Percentiles rank a stretch among this genome's conserved stretches.
These are phyloP conservation scores for Rhinolophus sinicus DNA, from an alignment of 2,113 vertebrate species.

Conservation along the genomic window DNA sequence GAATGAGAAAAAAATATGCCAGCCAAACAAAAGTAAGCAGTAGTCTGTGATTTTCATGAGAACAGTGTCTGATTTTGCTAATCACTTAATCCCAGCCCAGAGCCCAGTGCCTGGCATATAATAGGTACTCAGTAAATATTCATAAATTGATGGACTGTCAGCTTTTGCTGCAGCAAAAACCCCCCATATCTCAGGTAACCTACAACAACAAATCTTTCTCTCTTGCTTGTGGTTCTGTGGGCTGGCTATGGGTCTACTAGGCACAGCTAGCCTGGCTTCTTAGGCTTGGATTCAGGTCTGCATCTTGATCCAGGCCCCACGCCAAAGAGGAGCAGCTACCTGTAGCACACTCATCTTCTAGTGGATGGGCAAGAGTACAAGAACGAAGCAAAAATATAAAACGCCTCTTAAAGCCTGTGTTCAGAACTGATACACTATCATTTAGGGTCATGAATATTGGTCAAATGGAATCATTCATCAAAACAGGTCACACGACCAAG, in stretches of 20 bases:
- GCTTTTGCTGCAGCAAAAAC: neutral
- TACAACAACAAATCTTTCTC: neutral
- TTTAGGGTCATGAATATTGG: neutral
- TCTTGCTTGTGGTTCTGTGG: neutral
- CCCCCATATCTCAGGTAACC: neutral
- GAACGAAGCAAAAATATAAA: neutral
- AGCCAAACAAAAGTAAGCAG: neutral
- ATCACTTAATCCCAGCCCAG: neutral
- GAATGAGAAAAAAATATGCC: slow-evolving; percentile 15
- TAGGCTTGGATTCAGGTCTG: neutral
- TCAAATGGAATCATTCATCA: neutral
- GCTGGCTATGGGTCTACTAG: neutral
- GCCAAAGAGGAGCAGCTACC: neutral
- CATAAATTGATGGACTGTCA: neutral
- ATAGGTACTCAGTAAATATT: neutral
- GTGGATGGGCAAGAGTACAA: neutral
- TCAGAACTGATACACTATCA: neutral
- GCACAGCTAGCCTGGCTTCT: neutral
- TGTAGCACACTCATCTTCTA: neutral
- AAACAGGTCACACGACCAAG: neutral
- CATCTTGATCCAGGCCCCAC: neutral
- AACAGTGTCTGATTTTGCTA: slow-evolving; percentile 27
- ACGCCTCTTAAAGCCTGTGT: neutral
- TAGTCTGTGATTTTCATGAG: slow-evolving; percentile 16
- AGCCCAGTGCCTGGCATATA: neutral